phyloP scores from a whole-genome alignment of 2,797 vertebrate species.

The Myotis vivesi region DNA sequence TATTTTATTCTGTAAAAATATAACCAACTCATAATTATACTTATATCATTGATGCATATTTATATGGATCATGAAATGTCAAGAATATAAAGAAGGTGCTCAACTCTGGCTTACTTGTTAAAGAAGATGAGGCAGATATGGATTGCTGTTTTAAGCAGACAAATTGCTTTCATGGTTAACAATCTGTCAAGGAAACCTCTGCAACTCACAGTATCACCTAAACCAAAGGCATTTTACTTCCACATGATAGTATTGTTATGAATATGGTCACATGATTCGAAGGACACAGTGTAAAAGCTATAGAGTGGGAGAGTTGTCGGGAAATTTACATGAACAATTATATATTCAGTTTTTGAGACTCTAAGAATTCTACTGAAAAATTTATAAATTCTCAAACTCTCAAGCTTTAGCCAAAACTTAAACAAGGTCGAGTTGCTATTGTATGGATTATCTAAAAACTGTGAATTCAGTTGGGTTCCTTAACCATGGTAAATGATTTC shows the following conservation, averaged over 20 bases:
- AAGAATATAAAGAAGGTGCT: not conserved
- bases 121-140: not conserved
- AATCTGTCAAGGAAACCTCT: not conserved
- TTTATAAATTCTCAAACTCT: constrained; percentile 3
- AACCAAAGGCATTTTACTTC: not conserved
- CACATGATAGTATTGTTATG: not conserved
- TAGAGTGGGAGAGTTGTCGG: not conserved
- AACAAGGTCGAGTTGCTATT: not conserved
- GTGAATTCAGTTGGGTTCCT: not conserved
- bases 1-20: constrained; percentile 11
- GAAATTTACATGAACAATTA: not conserved
- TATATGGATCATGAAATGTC: not conserved
- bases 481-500: not conserved
- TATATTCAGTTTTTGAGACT: not conserved
- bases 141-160: not conserved
- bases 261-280: not conserved
- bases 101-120: not conserved
- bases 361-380: not conserved
- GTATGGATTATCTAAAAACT: not conserved
- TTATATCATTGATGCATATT: not conserved
- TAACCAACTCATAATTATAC: not conserved
- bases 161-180: not conserved
- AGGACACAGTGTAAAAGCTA: not conserved
- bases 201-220: not conserved
- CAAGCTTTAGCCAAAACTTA: constrained; percentile 26